Percentiles rank a stretch among this genome's conserved stretches.
phyloP scores from a whole-genome alignment of 2,888 invertebrate species.

The Acronicta aceris region DNA sequence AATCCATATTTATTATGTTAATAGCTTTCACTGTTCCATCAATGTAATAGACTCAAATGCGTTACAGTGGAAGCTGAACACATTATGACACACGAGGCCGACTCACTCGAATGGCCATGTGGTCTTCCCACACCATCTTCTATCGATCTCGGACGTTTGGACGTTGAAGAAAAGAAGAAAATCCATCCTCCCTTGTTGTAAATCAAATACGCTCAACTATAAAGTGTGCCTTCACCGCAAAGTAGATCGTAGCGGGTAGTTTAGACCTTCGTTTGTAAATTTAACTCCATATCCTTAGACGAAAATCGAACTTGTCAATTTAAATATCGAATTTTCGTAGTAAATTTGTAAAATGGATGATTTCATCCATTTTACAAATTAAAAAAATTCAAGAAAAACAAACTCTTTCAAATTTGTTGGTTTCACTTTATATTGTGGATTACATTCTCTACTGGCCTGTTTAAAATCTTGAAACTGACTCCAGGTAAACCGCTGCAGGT shows the following conservation, averaged over 20 bases:
- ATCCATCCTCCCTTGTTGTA: slow-evolving; percentile 90
- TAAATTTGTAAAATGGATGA: neutral
- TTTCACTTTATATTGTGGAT: no score
- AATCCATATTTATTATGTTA: neutral
- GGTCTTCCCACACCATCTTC: slow-evolving; percentile 93
- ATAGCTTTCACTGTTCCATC: neutral
- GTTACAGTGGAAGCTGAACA: slow-evolving; percentile 93
- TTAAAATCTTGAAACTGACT: no score
- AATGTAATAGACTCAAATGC: slow-evolving; percentile 8
- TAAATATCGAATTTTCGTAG: neutral
- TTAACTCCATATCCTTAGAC: slow-evolving; percentile 16
- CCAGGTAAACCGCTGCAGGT: no score
- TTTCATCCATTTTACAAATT: no score
- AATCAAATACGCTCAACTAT: slow-evolving; percentile 45
- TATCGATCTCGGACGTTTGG: slow-evolving; percentile 91
- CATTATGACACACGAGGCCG: slow-evolving; percentile 93
- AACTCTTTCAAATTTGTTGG: no score
- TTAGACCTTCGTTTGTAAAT: slow-evolving; percentile 30
- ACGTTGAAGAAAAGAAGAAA: slow-evolving; percentile 90
- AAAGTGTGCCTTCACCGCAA: slow-evolving; percentile 71
- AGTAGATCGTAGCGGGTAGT: slow-evolving; percentile 51
- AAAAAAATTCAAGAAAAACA: no score
- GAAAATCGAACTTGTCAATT: neutral
- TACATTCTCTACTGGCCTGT: no score
- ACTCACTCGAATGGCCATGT: slow-evolving; percentile 92